phyloP scores from a whole-genome alignment of 2,888 invertebrate species.

The Synergus laeviventris region DNA sequence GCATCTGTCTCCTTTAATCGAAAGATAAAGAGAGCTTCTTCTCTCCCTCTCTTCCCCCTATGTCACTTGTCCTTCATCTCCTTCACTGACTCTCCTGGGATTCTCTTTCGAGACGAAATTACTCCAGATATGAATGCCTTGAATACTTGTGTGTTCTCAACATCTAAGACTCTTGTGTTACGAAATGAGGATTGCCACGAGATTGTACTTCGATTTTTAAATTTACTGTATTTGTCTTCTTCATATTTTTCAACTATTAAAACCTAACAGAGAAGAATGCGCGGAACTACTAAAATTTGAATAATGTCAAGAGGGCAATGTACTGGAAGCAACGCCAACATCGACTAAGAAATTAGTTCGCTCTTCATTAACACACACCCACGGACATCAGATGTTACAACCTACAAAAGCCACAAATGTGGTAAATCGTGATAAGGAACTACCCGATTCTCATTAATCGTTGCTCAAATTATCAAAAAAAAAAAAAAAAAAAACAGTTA shows the following conservation, averaged over 20 bases:
- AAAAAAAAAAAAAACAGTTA: not conserved
- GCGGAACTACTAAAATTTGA: not conserved
- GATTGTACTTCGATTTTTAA: not conserved
- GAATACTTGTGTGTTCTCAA: not conserved
- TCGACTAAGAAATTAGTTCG: slow-evolving; percentile 18
- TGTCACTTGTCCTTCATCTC: slow-evolving; percentile 31
- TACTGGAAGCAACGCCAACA: slow-evolving; percentile 1
- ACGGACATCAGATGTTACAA: not conserved
- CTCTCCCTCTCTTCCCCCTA: slow-evolving; percentile 16
- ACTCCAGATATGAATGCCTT: slow-evolving; percentile 19
- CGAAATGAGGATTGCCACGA: not conserved
- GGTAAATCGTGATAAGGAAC: slow-evolving; percentile 13
- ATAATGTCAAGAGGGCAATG: slow-evolving; percentile 23
- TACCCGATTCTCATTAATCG: not conserved
- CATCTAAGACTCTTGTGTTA: slow-evolving; percentile 11
- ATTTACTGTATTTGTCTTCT: no score
- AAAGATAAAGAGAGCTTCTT: slow-evolving; percentile 39
- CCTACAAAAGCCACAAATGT: not conserved
- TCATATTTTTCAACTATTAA: no score
- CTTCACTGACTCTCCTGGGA: slow-evolving; percentile 23
- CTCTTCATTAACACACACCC: slow-evolving; percentile 21
- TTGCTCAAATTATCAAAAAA: not conserved
- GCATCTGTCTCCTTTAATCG: slow-evolving; percentile 39
- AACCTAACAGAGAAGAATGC: not conserved
- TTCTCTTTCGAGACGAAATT: slow-evolving; percentile 30